Conservation (phyloP, 2,888 invertebrate genomes). For the Leistus spinibarbis region DNA sequence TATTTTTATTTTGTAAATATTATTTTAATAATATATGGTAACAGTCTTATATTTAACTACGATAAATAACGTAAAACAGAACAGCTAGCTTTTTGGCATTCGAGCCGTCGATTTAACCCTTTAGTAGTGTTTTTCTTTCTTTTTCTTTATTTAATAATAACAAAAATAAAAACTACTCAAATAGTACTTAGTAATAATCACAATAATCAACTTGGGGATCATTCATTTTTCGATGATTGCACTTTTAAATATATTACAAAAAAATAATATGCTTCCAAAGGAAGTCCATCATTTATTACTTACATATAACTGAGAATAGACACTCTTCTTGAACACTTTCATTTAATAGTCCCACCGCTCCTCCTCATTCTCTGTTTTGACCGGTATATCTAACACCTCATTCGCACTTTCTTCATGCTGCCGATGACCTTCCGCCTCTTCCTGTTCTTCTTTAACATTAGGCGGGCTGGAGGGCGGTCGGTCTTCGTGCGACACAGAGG, state of each 20-base stretch:
- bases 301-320: slow-evolving; percentile 18
- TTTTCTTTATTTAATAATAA: slow-evolving; percentile 36
- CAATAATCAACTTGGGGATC: slow-evolving; percentile 53
- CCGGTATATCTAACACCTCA: slow-evolving; percentile 58
- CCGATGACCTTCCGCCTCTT: slow-evolving; percentile 45
- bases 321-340: slow-evolving; percentile 34
- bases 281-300: slow-evolving; percentile 27
- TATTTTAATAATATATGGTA: slow-evolving; percentile 55
- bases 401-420: slow-evolving; percentile 48
- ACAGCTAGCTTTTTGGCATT: slow-evolving; percentile 41
- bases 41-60: slow-evolving; percentile 56
- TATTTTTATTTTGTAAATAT: slow-evolving; percentile 49
- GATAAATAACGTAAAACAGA: slow-evolving; percentile 47
- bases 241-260: slow-evolving; percentile 42
- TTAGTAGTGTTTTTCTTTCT: slow-evolving; percentile 9
- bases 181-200: slow-evolving; percentile 50
- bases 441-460: slow-evolving; percentile 46
- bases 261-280: slow-evolving; percentile 29
- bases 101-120: slow-evolving; percentile 43
- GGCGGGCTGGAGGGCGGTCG: slow-evolving; percentile 50
- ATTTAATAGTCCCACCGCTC: slow-evolving; percentile 67
- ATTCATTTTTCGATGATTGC: slow-evolving; percentile 49
- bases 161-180: slow-evolving; percentile 45
- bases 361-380: slow-evolving; percentile 66
- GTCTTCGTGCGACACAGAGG: slow-evolving; percentile 53